Percentiles rank a stretch among this genome's conserved stretches.
Evolutionary conservation across 2,888 invertebrate species (phyloP).

Genomic region (Hesperia comma): DNA sequence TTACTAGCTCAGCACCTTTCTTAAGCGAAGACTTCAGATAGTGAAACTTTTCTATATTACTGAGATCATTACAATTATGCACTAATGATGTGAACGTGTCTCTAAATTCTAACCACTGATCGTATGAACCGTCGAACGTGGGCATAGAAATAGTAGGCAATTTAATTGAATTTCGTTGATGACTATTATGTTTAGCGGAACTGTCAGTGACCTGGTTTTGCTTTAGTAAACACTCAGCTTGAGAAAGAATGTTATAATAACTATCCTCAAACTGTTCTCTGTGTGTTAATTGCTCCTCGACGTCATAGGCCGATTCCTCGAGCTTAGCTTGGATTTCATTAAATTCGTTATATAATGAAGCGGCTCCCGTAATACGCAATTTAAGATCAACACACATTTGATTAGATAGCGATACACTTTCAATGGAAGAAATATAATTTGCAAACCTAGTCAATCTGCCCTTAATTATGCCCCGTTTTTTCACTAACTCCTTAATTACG

Average conservation of each 20-base stretch:
- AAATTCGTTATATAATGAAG: background rate
- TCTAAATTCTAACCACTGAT: conserved; percentile 34
- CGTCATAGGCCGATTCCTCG: conserved; percentile 1
- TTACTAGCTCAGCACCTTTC: conserved; percentile 10
- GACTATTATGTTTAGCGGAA: background rate
- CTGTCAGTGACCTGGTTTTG: no score
- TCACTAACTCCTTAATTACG: background rate
- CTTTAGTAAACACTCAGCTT: no score
- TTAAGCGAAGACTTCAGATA: conserved; percentile 26
- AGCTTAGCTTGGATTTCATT: conserved; percentile 8
- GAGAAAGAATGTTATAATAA: background rate
- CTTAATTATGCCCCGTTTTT: background rate
- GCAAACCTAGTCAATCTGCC: background rate
- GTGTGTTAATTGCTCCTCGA: conserved; percentile 1
- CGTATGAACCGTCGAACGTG: conserved; percentile 23
- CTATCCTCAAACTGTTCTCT: conserved; percentile 1
- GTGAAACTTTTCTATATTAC: conserved; percentile 33
- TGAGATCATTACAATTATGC: conserved; percentile 10
- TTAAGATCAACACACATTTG: background rate
- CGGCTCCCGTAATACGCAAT: background rate
- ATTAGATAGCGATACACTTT: background rate
- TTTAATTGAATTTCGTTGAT: conserved; percentile 1
- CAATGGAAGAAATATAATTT: conserved; percentile 1
- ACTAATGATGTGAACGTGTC: conserved; percentile 31
- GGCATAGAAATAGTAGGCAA: conserved; percentile 28